phyloP scores from a whole-genome alignment of 2,797 vertebrate species.

The Halcyon smyrnensis region DNA sequence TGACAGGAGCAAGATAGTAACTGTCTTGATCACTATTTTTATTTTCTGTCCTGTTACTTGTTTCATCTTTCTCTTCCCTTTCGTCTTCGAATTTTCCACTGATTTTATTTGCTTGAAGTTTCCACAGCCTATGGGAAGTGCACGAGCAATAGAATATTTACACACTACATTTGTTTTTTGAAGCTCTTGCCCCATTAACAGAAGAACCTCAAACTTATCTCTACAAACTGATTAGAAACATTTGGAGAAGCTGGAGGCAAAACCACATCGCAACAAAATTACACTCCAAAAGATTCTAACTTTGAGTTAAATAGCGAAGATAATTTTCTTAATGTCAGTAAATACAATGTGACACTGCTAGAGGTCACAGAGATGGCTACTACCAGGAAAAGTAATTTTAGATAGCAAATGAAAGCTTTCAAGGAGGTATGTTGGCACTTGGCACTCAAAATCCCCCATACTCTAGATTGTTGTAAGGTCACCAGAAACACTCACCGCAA shows the following conservation, averaged over 20 bases:
- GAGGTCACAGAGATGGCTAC: background rate
- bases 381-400: background rate
- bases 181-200: background rate
- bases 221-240: background rate
- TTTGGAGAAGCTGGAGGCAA: background rate
- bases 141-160: background rate
- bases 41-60: background rate
- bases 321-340: background rate
- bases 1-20: background rate
- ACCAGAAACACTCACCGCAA: background rate
- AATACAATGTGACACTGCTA: background rate
- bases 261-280: background rate
- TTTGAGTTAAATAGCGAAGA: background rate
- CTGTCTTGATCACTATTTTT: background rate
- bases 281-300: background rate
- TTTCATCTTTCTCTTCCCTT: background rate
- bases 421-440: background rate
- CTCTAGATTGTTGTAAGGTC: background rate
- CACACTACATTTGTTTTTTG: background rate
- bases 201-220: background rate
- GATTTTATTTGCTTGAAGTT: background rate
- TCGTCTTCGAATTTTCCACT: background rate
- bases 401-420: background rate
- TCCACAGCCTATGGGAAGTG: background rate
- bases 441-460: background rate